Conservation (phyloP, 2,797 vertebrate species). For the Macrochelys suwanniensis region DNA sequence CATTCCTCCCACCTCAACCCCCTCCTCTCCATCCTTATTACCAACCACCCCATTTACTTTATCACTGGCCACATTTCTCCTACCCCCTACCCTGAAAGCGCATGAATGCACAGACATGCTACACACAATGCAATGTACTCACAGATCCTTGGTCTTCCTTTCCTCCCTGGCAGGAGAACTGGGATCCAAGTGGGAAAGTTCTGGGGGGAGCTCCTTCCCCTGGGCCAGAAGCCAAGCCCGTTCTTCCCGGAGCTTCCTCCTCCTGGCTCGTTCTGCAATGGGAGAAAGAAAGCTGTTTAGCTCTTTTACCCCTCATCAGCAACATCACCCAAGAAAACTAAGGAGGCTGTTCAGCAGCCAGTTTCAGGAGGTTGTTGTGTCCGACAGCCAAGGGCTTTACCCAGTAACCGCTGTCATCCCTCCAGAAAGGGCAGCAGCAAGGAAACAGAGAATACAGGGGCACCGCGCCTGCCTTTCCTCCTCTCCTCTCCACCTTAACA, state of each 20-base stretch:
- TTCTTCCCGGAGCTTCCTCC: conserved; percentile 95
- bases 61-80: background rate
- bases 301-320: background rate
- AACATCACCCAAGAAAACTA: background rate
- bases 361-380: background rate
- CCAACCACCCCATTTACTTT: background rate
- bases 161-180: conserved; percentile 88
- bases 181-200: conserved; percentile 92
- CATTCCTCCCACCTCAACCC: background rate
- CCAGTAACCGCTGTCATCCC: background rate
- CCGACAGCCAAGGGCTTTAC: background rate
- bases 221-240: conserved; percentile 94
- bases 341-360: background rate
- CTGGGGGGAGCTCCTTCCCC: conserved; percentile 94
- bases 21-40: background rate
- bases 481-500: background rate
- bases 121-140: conserved; percentile 59
- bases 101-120: rapidly evolving
- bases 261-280: conserved; percentile 90
- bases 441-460: background rate
- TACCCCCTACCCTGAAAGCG: background rate
- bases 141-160: conserved; percentile 91
- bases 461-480: rapidly evolving
- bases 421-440: conserved; percentile 20
- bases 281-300: conserved; percentile 8